Evolutionary conservation across 64 coral and sea anemone genomes (phyloP).

Genomic region (Catalaphyllia jardinei): DNA sequence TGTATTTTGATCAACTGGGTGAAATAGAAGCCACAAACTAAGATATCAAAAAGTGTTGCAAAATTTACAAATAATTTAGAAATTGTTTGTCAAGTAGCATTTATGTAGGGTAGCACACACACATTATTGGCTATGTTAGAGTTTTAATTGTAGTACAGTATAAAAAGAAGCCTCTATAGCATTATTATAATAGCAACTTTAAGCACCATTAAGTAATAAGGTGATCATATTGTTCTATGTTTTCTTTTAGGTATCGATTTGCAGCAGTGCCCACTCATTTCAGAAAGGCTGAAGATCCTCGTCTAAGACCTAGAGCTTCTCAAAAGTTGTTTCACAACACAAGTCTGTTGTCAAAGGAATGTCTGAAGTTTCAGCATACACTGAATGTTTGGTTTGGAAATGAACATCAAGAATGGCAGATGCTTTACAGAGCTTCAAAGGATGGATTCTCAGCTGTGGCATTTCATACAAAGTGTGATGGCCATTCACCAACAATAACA

Average conservation of each 20-base stretch:
- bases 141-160: no score
- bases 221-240: no score
- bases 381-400: constrained; percentile 89
- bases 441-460: constrained; percentile 74
- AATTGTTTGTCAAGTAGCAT: no score
- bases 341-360: constrained; percentile 68
- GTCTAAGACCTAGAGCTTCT: constrained; percentile 71
- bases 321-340: constrained; percentile 81
- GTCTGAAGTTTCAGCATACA: constrained; percentile 74
- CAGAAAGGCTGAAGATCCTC: constrained; percentile 64
- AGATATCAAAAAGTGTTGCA: no score
- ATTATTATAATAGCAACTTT: no score
- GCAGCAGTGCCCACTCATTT: constrained; percentile 91
- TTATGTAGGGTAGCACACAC: no score
- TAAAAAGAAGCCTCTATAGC: no score
- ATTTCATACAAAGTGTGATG: constrained; percentile 95
- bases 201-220: no score
- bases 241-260: constrained; percentile 82
- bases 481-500: constrained; percentile 79
- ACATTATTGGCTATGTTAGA: no score
- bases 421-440: constrained; percentile 80
- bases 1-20: no score
- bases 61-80: no score
- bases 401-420: constrained; percentile 86
- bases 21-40: no score